Evolutionary conservation across 2,797 vertebrate genomes (phyloP).

Genomic region (Mormyrus hasselquistii): DNA sequence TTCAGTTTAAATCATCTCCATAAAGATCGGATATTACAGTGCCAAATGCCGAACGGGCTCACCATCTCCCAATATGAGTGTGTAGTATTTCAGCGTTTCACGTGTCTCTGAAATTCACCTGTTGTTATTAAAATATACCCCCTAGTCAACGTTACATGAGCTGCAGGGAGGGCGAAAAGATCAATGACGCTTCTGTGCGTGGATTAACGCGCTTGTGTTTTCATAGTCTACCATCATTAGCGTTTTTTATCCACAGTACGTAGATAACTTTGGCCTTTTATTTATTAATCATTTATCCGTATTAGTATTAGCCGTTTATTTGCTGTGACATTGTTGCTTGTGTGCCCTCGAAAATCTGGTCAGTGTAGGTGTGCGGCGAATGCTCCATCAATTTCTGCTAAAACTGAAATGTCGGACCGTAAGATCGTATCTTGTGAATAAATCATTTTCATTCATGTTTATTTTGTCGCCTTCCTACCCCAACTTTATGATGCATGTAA

Average conservation of each 20-base stretch:
- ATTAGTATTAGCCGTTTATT: not conserved
- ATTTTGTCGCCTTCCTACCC: not conserved
- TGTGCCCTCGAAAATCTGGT: not conserved
- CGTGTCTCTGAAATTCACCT: conserved; percentile 12
- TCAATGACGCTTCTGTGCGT: not conserved
- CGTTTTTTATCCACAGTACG: not conserved
- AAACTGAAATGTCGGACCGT: not conserved
- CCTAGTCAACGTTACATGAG: not conserved
- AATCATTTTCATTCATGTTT: not conserved
- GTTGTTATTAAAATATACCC: conserved; percentile 11
- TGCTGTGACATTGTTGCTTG: not conserved
- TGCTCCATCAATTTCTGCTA: not conserved
- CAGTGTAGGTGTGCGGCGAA: not conserved
- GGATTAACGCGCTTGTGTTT: not conserved
- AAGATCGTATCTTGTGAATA: not conserved
- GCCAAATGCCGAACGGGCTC: not conserved
- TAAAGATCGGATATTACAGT: not conserved
- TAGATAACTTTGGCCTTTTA: not conserved
- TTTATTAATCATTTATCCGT: not conserved
- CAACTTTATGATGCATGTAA: not conserved
- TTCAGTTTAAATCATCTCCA: not conserved
- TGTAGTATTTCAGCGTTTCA: not conserved
- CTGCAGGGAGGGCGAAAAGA: not conserved
- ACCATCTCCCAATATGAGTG: not conserved
- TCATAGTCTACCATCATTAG: not conserved